A percentile compares a stretch with the other conserved stretches of the same genome.
Evolutionary conservation across 2,888 invertebrate species (phyloP).

Genomic region (Abrostola triplasia): DNA sequence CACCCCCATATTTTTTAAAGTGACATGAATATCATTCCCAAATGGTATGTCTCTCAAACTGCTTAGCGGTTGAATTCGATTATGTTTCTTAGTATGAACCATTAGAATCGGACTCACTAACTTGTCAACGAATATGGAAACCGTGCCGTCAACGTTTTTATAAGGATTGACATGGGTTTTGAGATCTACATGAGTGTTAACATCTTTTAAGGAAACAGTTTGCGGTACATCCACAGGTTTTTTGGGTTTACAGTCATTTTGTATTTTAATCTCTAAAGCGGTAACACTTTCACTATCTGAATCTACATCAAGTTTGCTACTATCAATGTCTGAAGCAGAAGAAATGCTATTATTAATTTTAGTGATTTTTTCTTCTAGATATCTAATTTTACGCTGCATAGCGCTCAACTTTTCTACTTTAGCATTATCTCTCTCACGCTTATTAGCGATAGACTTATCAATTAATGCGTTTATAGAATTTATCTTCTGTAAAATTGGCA

Average conservation of each 20-base stretch:
- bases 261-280: constrained; percentile 60
- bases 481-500: constrained; percentile 26
- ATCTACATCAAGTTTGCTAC: constrained; percentile 40
- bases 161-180: constrained; percentile 76
- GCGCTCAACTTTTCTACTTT: constrained; percentile 2
- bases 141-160: constrained; percentile 72
- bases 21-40: constrained; percentile 67
- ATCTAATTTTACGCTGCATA: constrained; percentile 22
- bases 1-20: constrained; percentile 72
- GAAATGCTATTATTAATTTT: constrained; percentile 25
- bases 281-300: constrained; percentile 64
- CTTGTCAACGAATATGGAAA: constrained; percentile 82
- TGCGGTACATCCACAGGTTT: constrained; percentile 19
- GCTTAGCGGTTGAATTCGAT: constrained; percentile 68
- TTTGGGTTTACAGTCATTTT: constrained; percentile 44
- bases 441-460: not conserved
- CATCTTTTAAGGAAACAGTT: constrained; percentile 7
- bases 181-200: constrained; percentile 6
- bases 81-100: constrained; percentile 79
- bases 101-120: constrained; percentile 76
- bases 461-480: not conserved
- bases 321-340: constrained; percentile 34
- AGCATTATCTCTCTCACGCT: not conserved
- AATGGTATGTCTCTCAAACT: constrained; percentile 74
- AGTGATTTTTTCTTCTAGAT: constrained; percentile 22